Base-by-base conservation (phyloP, 2,888 invertebrate species). In the Acanthosoma haemorrhoidale region DNA sequence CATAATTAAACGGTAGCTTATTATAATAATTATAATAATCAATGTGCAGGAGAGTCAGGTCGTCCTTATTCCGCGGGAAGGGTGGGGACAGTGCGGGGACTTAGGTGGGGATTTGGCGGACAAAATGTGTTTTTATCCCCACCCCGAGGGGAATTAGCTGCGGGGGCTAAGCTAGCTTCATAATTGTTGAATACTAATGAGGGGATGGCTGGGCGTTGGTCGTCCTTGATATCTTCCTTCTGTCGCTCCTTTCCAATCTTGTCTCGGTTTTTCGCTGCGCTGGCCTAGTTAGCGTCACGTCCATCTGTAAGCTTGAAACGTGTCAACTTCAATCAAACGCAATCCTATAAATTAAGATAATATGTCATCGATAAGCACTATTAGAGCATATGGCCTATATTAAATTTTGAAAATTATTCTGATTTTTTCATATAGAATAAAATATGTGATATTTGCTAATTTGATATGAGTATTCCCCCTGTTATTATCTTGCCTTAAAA, bases 1-100 rank as follows among this genome's bases (percentile, higher is more conserved):
- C 21, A 21, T 34, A 61, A 61, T 61, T 61, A 61, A 61, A 61
- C 61, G 61, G 61, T 61, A 61, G 61, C 61, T 61, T 38, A 61
- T 61, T 61, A 61, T 36, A 36, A 36, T 61, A 61, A 61, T 61
- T 61, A 61, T 36, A 18, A 36, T 61, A 61, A 61, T 61, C 34
- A 61, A 21, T 5, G 41, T 15, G 41, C 13, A 41, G 41, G 16
- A 13, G 5, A 4, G 16, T 41, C 16, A 61, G 36, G 36, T 32
- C 61, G n/a, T 16, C 18, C 34, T 13, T 15, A 16, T 18, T 36
- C 61, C 36, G 36, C 16, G 21, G 11, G 34, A 61, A 61, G n/a
- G 13, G 13, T 8, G 25, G 51, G 4, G 13, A 4, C 13, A 32
- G 21, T n/a, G 25, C 13, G 43, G 9, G 13, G 4, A 5, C n/a